phyloP scores from a whole-genome alignment of 2,888 invertebrate genomes.

The Corbicula japonica region DNA sequence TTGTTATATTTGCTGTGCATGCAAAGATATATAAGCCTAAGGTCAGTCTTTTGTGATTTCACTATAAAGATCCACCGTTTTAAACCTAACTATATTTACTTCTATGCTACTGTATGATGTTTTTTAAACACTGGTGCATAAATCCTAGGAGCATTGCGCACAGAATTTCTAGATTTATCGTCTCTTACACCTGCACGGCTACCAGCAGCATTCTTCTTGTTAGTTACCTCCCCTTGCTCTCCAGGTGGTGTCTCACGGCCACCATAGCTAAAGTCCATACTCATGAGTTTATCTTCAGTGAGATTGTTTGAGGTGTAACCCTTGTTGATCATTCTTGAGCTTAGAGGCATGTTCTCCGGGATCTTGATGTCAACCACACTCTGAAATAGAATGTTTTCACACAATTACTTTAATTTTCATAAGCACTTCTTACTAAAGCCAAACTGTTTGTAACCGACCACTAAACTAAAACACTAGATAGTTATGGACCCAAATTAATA shows the following conservation, averaged over 20 bases:
- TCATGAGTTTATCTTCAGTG: slow-evolving; percentile 73
- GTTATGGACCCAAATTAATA: too few relatives aligned
- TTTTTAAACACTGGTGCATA: slow-evolving; percentile 68
- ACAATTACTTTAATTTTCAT: too few relatives aligned
- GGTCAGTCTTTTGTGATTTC: too few relatives aligned
- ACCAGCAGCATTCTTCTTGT: slow-evolving; percentile 52
- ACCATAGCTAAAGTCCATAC: slow-evolving; percentile 79
- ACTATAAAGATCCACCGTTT: too few relatives aligned
- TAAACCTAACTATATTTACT: too few relatives aligned
- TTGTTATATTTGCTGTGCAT: too few relatives aligned
- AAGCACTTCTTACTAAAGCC: too few relatives aligned
- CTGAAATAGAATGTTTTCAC: slow-evolving; percentile 73
- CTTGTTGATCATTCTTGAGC: slow-evolving; percentile 79
- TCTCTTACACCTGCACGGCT: slow-evolving; percentile 57
- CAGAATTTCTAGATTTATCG: slow-evolving; percentile 60
- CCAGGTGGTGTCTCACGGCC: slow-evolving; percentile 73
- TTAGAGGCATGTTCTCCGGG: slow-evolving; percentile 79
- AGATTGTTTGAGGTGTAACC: slow-evolving; percentile 79
- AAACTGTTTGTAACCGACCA: too few relatives aligned
- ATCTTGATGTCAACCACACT: slow-evolving; percentile 77
- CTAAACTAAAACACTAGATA: too few relatives aligned
- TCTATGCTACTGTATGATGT: slow-evolving; percentile 67
- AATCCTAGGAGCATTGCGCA: slow-evolving; percentile 55
- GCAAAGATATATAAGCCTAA: too few relatives aligned
- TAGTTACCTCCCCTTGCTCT: slow-evolving; percentile 54